These are phyloP conservation scores for Sebastes oblongus DNA, from an alignment of 2,797 vertebrate genomes.

Conservation along the genomic window DNA sequence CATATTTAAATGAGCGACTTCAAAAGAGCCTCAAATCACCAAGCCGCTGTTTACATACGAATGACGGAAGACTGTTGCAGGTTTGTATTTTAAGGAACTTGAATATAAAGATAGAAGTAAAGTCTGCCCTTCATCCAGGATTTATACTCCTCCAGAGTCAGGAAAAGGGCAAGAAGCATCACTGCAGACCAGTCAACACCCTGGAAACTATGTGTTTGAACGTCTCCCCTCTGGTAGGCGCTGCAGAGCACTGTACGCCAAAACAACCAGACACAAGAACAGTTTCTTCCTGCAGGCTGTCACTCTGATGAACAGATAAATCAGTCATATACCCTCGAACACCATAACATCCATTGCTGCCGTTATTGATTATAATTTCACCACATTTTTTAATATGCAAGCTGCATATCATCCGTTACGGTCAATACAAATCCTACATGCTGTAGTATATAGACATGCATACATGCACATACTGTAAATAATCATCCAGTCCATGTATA, in stretches of 20 bases:
- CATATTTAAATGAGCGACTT: constrained; percentile 19
- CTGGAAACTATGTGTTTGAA: not conserved
- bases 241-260: not conserved
- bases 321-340: not conserved
- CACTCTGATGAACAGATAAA: not conserved
- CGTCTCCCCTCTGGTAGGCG: not conserved
- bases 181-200: not conserved
- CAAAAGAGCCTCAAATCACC: constrained; percentile 6
- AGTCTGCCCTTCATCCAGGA: not conserved
- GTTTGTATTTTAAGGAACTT: not conserved
- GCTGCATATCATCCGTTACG: not conserved
- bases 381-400: not conserved
- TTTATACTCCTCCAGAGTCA: not conserved
- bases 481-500: no score
- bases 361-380: not conserved
- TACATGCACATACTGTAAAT: not conserved
- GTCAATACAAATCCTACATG: not conserved
- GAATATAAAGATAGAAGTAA: not conserved
- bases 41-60: not conserved
- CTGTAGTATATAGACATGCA: no score
- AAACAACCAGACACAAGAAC: not conserved
- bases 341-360: not conserved
- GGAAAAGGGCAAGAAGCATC: not conserved
- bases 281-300: not conserved
- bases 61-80: not conserved